These are phyloP conservation scores for Rhabdomys pumilio DNA, from an alignment of 2,797 vertebrate genomes.

Conservation along the genomic window DNA sequence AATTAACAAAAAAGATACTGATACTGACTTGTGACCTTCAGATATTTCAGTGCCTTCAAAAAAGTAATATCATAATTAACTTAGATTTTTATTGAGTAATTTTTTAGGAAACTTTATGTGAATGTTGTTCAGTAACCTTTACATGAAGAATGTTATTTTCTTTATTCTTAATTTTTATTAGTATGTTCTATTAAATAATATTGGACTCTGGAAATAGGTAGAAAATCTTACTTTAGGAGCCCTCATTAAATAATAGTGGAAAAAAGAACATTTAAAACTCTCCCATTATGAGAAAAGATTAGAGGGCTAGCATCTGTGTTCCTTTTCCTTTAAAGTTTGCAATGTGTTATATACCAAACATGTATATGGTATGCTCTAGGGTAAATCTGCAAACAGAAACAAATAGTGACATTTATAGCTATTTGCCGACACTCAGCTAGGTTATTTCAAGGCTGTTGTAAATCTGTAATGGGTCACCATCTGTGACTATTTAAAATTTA, in stretches of 20 bases:
- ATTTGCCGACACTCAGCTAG: constrained; percentile 41
- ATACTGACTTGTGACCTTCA: background rate
- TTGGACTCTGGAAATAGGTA: background rate
- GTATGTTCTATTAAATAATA: background rate
- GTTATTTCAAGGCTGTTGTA: constrained; percentile 51
- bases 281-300: background rate
- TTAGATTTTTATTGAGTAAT: background rate
- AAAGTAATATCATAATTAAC: background rate
- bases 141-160: constrained; percentile 1
- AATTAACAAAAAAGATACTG: background rate
- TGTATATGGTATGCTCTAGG: constrained; percentile 12
- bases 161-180: background rate
- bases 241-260: background rate
- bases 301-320: background rate
- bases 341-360: background rate
- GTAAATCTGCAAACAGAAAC: constrained; percentile 64
- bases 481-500: constrained; percentile 71
- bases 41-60: background rate
- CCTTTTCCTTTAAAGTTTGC: constrained; percentile 12
- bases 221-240: background rate
- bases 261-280: background rate
- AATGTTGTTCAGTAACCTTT: background rate
- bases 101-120: background rate
- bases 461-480: constrained; percentile 65
- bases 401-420: constrained; percentile 59